Evolutionary conservation across 2,113 vertebrate species (phyloP), one percentile per base, ranked within the genome.

Genomic region (Caranx melampygus): DNA sequence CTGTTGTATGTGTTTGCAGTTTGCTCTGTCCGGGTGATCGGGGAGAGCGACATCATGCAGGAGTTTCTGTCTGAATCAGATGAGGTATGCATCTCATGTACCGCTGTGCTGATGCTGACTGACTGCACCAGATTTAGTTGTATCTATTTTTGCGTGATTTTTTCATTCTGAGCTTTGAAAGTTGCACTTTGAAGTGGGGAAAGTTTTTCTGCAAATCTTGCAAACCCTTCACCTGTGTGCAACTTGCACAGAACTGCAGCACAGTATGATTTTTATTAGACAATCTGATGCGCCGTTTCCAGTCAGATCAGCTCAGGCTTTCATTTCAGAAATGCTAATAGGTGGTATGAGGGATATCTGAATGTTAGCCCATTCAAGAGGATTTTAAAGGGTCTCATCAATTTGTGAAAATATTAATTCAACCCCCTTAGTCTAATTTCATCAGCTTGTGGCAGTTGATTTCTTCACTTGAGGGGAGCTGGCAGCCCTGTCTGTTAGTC

Each of bases 11-110:
- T 79, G 0, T 58, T 57, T 45, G 51, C 79, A 99, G 98, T 98
- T 12, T 99, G 98, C 71, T 99, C 98, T 5, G 97, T 99, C 65
- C 95, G 97, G 9, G 96, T 98, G 61, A 97, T 99, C 2, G 98
- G 98, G 3, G 98, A 99, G 93, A 98, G 98, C 18, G 98, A 99
- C 91, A 96, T 99, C 94, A 97, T 99, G 96, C 98, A 99, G 85
- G 98, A 99, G 71, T 99, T 99, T 92, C 94, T 99, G 7, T 98
- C 98, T 0, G 98, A 99, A 89, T 99, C 98, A 0, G 98, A 99
- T 6, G 98, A 99, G 96, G 98, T 99, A 92, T 49, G 89, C n/a
- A 13, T 71, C 18, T 3, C 12, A 16, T 79, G 61, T 37, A 40
- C 31, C 20, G 9, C 26, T 57, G 5, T 69, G 74, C 20, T 42